Percentiles rank a stretch among this genome's conserved stretches.
Evolutionary conservation across 2,888 invertebrate species (phyloP).

Genomic region (Morpho deidamia): DNA sequence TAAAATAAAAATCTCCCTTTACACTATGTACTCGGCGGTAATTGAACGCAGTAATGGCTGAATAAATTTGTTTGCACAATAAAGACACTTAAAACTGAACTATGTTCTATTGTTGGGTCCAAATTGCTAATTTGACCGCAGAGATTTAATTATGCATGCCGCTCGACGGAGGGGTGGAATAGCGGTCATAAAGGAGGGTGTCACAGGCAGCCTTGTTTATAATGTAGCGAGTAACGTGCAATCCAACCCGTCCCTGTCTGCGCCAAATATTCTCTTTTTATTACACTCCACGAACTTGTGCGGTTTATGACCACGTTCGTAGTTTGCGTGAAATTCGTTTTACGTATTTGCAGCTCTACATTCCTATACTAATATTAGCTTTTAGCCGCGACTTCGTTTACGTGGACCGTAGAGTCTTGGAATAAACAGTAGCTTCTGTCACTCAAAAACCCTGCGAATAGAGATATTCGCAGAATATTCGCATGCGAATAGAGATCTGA

Average conservation of each 20-base stretch:
- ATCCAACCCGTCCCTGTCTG: constrained; percentile 55
- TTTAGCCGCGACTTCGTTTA: no score
- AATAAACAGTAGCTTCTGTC: no score
- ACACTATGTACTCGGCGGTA: constrained; percentile 46
- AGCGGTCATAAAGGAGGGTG: constrained; percentile 61
- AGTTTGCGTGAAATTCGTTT: constrained; percentile 45
- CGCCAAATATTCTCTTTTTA: constrained; percentile 72
- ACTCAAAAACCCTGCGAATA: no score
- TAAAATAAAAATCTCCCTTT: constrained; percentile 45
- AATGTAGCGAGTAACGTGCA: constrained; percentile 73
- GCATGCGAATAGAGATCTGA: no score
- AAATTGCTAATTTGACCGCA: constrained; percentile 73
- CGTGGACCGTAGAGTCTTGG: no score
- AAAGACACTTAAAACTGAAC: constrained; percentile 70
- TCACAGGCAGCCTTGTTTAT: constrained; percentile 72
- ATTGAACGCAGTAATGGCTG: constrained; percentile 63
- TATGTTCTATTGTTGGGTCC: constrained; percentile 68
- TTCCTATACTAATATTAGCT: no score
- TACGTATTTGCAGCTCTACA: no score
- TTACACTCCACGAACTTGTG: constrained; percentile 65
- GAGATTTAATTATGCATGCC: constrained; percentile 77
- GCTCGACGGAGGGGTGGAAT: constrained; percentile 49
- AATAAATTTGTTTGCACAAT: constrained; percentile 69
- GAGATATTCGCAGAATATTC: no score
- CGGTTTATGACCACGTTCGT: constrained; percentile 54